Evolutionary conservation across 1,140 invertebrate species (phyloP), one percentile per base, ranked within the genome.

Genomic region (Aphelenchoides avenae): DNA sequence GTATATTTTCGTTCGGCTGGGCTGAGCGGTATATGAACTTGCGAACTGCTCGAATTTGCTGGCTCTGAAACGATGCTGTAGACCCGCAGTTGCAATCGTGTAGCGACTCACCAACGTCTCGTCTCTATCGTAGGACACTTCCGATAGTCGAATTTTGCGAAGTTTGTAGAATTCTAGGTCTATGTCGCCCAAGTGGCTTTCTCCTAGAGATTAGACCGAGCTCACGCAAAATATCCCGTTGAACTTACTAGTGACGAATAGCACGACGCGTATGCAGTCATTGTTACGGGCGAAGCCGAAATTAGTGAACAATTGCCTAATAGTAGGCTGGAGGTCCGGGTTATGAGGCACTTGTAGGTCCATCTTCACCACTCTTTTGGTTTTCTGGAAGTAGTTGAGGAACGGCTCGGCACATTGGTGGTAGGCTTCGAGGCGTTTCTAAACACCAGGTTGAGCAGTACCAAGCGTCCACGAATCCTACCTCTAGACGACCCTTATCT

Each of bases 211-310:
- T 9, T 34, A 44, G 13, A 42, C 39, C 18, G 3, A 31, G 27
- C 13, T 27, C 13, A 34, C 44, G 3, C 7, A 7, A 61, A 51
- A 62, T 29, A 13, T 4, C 3, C 7, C 15, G 47, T 9, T n/a
- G 24, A 52, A n/a, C 58, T 63, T 42, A 66, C 64, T 54, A 15
- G 29, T 42, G 24, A 75, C 42, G 43, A 71, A 71, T 5, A 71
- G 44, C 26, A 71, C 68, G 27, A 71, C 71, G 5, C 69, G 61
- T 55, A 68, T 68, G 26, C 51, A 68, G 37, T 74, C 69, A 42
- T 64, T 71, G 31, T 68, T 74, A 5, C 57, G 33, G 20, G 71
- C 50, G 41, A 74, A 71, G 13, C 71, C 71, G 52, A 71, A 63
- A 29, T 71, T 64, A 11, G 37, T 27, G 11, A 71, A 55, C n/a